Conservation (phyloP, 2,113 vertebrate genomes). For the Sebastes fasciatus region DNA sequence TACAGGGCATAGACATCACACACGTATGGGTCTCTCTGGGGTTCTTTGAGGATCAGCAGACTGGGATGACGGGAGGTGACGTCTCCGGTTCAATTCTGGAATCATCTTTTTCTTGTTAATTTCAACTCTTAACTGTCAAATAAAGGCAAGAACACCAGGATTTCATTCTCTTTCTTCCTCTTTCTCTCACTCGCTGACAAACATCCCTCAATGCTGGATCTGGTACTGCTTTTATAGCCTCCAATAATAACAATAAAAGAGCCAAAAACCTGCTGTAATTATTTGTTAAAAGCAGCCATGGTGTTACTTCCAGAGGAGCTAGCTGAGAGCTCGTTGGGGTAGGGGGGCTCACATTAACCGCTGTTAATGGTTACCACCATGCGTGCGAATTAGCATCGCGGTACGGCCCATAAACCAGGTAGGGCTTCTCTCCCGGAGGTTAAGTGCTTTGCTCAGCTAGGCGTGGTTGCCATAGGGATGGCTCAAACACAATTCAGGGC, state of each 20-base stretch:
- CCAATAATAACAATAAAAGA: conserved; percentile 65
- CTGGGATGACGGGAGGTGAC: not conserved
- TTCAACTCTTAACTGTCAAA: conserved; percentile 2
- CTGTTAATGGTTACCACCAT: conserved; percentile 67
- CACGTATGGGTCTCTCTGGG: not conserved
- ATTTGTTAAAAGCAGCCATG: conserved; percentile 69
- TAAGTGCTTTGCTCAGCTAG: conserved; percentile 56
- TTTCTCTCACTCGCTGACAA: conserved; percentile 31
- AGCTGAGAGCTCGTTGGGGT: conserved; percentile 36
- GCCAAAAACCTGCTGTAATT: conserved; percentile 61
- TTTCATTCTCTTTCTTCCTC: conserved; percentile 7
- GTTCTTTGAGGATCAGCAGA: not conserved
- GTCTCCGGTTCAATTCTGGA: not conserved
- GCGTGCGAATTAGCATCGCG: conserved; percentile 63
- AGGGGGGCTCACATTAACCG: conserved; percentile 58
- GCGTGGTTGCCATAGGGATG: conserved; percentile 60
- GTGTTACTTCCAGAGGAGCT: conserved; percentile 48
- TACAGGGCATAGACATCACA: conserved; percentile 1
- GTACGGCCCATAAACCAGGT: conserved; percentile 63
- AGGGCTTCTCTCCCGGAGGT: conserved; percentile 61
- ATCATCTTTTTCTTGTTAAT: not conserved
- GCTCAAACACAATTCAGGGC: conserved; percentile 20
- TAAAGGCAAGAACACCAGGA: conserved; percentile 20
- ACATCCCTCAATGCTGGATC: conserved; percentile 23
- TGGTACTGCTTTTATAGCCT: conserved; percentile 45